Conservation (phyloP, 2,888 invertebrate species). For the Acronicta leporina region DNA sequence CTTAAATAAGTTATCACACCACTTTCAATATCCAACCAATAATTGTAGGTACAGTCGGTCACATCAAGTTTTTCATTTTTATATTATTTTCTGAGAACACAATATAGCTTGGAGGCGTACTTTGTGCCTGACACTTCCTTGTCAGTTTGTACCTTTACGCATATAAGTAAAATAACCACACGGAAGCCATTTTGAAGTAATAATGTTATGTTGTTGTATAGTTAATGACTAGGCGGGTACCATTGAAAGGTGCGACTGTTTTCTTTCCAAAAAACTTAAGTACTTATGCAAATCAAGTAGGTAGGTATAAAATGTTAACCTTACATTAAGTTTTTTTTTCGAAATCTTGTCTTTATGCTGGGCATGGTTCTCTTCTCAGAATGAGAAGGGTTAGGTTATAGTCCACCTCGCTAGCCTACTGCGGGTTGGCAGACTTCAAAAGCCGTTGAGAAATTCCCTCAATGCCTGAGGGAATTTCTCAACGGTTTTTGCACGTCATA, state of each 20-base stretch:
- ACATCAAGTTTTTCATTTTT: conserved; percentile 12
- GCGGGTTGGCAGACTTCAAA: no score
- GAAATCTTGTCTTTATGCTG: no score
- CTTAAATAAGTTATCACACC: background rate
- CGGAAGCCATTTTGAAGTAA: conserved; percentile 23
- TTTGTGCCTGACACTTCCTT: conserved; percentile 45
- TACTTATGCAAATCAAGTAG: no score
- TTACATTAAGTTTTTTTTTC: no score
- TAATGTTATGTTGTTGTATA: conserved; percentile 10
- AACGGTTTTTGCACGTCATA: no score
- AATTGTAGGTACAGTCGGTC: conserved; percentile 33
- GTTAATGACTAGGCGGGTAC: conserved; percentile 15
- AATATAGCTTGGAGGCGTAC: conserved; percentile 45
- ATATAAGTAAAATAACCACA: conserved; percentile 5
- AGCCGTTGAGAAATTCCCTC: no score
- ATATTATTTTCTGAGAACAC: conserved; percentile 34
- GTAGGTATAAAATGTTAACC: no score
- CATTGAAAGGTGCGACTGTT: background rate
- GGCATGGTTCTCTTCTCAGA: no score
- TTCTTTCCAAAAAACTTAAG: no score
- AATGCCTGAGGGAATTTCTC: no score
- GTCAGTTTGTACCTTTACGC: conserved; percentile 12
- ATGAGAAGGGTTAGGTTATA: no score
- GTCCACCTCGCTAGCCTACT: no score
- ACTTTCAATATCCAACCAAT: conserved; percentile 10